A percentile compares a stretch with the other conserved stretches of the same genome.
phyloP scores from a whole-genome alignment of 2,113 vertebrate genomes.

The Odontesthes bonariensis region DNA sequence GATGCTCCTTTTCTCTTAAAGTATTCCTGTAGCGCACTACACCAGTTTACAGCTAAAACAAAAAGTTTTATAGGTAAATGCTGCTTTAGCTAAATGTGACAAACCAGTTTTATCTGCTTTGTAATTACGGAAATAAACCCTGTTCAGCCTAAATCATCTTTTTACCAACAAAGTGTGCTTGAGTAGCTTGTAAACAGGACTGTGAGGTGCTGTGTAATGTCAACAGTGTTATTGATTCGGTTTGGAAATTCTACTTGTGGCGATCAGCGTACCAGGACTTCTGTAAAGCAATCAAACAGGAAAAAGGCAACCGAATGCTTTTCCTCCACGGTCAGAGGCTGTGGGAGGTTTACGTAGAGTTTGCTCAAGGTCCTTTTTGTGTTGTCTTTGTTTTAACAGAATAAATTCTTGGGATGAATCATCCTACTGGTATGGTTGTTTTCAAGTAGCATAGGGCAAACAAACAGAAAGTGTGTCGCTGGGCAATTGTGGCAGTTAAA shows the following conservation, averaged over 20 bases:
- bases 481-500: conserved; percentile 37
- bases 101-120: background rate
- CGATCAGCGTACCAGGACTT: conserved; percentile 8
- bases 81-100: background rate
- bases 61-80: background rate
- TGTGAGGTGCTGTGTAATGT: conserved; percentile 57
- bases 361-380: conserved; percentile 73
- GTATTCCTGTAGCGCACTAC: conserved; percentile 1
- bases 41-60: conserved; percentile 2
- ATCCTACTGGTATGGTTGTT: conserved; percentile 55
- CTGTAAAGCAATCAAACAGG: conserved; percentile 39
- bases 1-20: conserved; percentile 27
- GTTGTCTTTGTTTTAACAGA: conserved; percentile 67
- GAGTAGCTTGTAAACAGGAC: conserved; percentile 62
- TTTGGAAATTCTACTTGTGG: conserved; percentile 63
- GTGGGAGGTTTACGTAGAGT: conserved; percentile 71
- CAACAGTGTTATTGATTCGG: conserved; percentile 63
- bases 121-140: conserved; percentile 10
- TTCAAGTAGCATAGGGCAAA: conserved; percentile 50
- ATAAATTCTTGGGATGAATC: conserved; percentile 68
- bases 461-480: conserved; percentile 43
- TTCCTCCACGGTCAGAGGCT: conserved; percentile 53
- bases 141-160: conserved; percentile 18
- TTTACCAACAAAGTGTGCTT: conserved; percentile 32
- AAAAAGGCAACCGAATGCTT: conserved; percentile 40